These are phyloP conservation scores for Muntiacus muntjak DNA, from an alignment of 2,113 vertebrate genomes.

Conservation along the genomic window DNA sequence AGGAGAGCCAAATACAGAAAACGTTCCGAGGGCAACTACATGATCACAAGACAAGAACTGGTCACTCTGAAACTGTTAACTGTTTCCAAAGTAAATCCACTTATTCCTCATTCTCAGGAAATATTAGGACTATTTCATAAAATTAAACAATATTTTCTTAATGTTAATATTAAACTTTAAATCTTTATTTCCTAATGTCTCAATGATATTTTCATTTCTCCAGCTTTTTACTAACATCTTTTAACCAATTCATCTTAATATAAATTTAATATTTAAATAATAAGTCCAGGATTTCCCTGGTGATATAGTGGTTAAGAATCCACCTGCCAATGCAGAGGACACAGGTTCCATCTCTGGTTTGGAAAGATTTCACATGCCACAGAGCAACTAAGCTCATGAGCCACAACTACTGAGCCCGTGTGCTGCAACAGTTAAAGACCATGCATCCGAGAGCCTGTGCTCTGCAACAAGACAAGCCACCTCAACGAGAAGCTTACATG, in stretches of 20 bases:
- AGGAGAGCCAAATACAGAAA: background rate
- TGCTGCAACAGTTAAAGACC: background rate
- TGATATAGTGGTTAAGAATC: background rate
- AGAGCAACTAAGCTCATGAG: background rate
- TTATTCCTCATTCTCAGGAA: background rate
- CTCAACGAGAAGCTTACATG: background rate
- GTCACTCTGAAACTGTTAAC: slow-evolving; percentile 4
- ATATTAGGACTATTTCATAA: background rate
- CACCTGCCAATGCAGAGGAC: background rate
- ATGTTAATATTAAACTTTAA: slow-evolving; percentile 12
- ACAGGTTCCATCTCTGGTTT: background rate
- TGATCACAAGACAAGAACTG: background rate
- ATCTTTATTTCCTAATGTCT: slow-evolving; percentile 7
- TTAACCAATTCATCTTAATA: background rate
- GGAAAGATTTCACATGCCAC: background rate
- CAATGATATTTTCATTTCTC: background rate
- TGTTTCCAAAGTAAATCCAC: background rate
- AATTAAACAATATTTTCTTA: background rate
- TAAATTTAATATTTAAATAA: background rate
- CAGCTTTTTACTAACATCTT: background rate
- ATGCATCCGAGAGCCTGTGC: background rate
- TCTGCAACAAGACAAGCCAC: background rate
- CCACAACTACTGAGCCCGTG: background rate
- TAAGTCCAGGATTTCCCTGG: background rate
- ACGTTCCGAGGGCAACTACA: background rate